A percentile compares a stretch with the other conserved stretches of the same genome.
These are phyloP conservation scores for Isoperla grammatica DNA, from an alignment of 2,888 invertebrate species.

Conservation along the genomic window DNA sequence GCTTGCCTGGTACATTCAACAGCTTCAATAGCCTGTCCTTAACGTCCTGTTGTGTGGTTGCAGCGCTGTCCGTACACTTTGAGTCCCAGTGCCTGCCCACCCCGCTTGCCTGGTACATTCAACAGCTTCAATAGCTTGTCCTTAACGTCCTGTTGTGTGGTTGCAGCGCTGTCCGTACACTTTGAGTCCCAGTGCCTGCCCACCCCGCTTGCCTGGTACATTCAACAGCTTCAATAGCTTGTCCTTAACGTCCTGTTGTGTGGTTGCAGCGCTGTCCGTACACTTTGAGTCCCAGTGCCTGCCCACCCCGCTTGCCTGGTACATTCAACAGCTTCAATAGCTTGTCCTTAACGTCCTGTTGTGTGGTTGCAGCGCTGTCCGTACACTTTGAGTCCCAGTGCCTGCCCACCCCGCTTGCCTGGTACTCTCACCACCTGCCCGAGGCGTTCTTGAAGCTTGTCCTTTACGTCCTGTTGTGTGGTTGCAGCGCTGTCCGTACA, in stretches of 20 bases:
- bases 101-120: slow-evolving; percentile 64
- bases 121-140: slow-evolving; percentile 60
- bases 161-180: slow-evolving; percentile 57
- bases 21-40: not conserved
- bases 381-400: slow-evolving; percentile 70
- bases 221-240: not conserved
- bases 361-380: slow-evolving; percentile 50
- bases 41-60: slow-evolving; percentile 37
- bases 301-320: slow-evolving; percentile 53
- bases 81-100: slow-evolving; percentile 71
- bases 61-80: slow-evolving; percentile 61
- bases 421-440: slow-evolving; percentile 68
- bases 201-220: slow-evolving; percentile 47
- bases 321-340: not conserved
- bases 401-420: slow-evolving; percentile 65
- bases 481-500: slow-evolving; percentile 56
- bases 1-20: slow-evolving; percentile 39
- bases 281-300: slow-evolving; percentile 72
- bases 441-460: slow-evolving; percentile 57
- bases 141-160: slow-evolving; percentile 28
- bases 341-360: too few species aligned
- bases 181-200: slow-evolving; percentile 73
- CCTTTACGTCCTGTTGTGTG: slow-evolving; percentile 29
- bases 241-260: slow-evolving; percentile 28
- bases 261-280: slow-evolving; percentile 52